phyloP scores from a whole-genome alignment of 2,888 invertebrate species.

The Leptinotarsa tumamoca region DNA sequence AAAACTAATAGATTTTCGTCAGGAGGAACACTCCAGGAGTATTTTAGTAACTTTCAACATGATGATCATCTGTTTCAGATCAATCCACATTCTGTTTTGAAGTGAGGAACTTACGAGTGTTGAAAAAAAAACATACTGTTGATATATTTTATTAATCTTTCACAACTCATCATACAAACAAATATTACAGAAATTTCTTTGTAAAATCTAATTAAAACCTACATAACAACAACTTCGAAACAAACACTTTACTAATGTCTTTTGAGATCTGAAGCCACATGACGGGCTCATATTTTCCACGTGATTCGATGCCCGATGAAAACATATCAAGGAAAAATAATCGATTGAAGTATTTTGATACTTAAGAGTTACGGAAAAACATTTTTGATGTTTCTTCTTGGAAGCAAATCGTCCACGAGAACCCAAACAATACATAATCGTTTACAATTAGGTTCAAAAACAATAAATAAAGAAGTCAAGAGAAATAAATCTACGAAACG shows the following conservation, averaged over 20 bases:
- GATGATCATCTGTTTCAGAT: no score
- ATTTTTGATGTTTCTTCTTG: neutral
- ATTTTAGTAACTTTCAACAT: no score
- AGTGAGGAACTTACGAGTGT: neutral
- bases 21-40: no score
- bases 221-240: conserved; percentile 35
- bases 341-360: neutral
- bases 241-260: conserved; percentile 32
- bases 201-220: conserved; percentile 25
- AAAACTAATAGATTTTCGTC: no score
- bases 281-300: neutral
- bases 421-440: neutral
- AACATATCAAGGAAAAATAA: neutral
- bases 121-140: neutral
- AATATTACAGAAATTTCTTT: conserved; percentile 19
- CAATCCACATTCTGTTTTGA: neutral
- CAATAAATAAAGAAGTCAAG: conserved; percentile 6
- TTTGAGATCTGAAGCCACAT: conserved; percentile 28
- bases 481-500: neutral
- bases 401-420: neutral
- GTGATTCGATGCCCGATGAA: no score
- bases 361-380: neutral
- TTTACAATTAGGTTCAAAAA: neutral
- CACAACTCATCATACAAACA: conserved; percentile 21
- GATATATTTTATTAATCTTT: conserved; percentile 3